Base-by-base conservation (phyloP, 2,888 invertebrate genomes). In the Luffia ferchaultella region DNA sequence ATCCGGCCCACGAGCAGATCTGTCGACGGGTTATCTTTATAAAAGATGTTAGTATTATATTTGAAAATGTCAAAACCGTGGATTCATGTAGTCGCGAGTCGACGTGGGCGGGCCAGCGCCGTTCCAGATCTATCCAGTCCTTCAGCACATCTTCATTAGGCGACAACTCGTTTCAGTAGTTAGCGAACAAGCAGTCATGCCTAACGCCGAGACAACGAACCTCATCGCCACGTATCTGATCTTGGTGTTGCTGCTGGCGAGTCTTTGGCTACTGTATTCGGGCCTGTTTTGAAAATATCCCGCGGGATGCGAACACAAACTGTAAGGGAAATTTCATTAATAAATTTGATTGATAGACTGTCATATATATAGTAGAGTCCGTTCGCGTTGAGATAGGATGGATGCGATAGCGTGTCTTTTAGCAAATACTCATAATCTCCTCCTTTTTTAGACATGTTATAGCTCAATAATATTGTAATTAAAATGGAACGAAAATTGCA, bases 211-310 rank as follows among this genome's bases (percentile, higher is more conserved):
- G 79, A 87, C 89, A 53, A 86, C 86, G 55, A 90, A 86, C 70
- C 85, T 91, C 57, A 78, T 90, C 63, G 88, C 89, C 65, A 91
- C 91, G 58, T 91, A 90, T 66, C 72, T 89, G 61, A 90, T 91
- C 68, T 73, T 91, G 68, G 86, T 90, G 60, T 75, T 88, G 44
- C 79, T 91, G 42, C 77, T 91, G 50, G 84, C 88, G 61, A 85
- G 88, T 51, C 82, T 91, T 49, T 91, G 90, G 88, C 73, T 89
- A 42, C 83, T 91, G 54, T 91, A 91, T 70, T 86, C 89, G 18
- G 89, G 90, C 54, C 61, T 89, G 67, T 83, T 80, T 66, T 83
- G 76, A 80, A 30, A 30, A 30, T 12, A 17, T 16, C 20, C 20
- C 3, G 30, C 30, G 3, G 5, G 30, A 7, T 12, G 3, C 12